A percentile compares a stretch with the other conserved stretches of the same genome.
These are phyloP conservation scores for Aleiodes leptofemur DNA, from an alignment of 2,888 invertebrate species.

Conservation along the genomic window DNA sequence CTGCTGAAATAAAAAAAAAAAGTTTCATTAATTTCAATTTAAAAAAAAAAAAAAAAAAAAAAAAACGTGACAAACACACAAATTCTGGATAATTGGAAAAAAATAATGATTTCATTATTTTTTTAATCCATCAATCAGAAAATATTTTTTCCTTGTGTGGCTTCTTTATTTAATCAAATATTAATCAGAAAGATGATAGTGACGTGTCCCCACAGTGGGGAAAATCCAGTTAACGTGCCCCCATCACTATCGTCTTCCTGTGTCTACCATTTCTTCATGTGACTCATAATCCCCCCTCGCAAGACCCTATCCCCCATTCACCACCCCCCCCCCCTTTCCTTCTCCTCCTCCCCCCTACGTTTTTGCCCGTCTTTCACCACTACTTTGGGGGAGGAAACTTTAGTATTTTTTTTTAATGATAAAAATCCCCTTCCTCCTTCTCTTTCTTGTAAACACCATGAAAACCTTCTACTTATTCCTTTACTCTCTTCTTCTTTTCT, in stretches of 20 bases:
- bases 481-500: neutral
- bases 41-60: no score
- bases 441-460: constrained; percentile 13
- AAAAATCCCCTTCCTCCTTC: neutral
- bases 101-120: neutral
- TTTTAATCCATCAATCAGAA: neutral
- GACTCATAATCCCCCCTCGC: constrained; percentile 26
- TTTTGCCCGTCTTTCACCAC: neutral
- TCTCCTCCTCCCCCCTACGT: no score
- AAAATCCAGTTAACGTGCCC: constrained; percentile 22
- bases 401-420: constrained; percentile 14
- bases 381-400: constrained; percentile 13
- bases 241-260: constrained; percentile 9
- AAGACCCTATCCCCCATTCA: neutral
- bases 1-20: no score
- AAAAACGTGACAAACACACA: no score
- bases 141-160: neutral
- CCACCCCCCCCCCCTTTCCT: no score
- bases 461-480: neutral
- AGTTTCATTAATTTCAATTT: no score
- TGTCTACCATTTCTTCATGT: constrained; percentile 32
- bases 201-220: constrained; percentile 9
- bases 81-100: no score
- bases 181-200: constrained; percentile 12
- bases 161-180: neutral